Base-by-base conservation (phyloP, 1,140 invertebrate species). In the Sarcophaga peregrina region DNA sequence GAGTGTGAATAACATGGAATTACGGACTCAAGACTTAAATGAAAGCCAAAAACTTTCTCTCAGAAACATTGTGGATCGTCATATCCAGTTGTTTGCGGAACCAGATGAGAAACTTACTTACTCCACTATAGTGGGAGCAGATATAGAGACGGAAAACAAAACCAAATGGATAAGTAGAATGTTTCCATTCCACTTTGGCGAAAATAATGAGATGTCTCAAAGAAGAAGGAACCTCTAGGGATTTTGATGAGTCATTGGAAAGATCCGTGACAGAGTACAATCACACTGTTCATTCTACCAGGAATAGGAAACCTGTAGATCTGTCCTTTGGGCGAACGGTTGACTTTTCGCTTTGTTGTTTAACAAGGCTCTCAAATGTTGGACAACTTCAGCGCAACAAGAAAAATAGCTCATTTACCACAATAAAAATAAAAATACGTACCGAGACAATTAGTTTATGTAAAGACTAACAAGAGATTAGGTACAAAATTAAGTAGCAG, bases 231-330 rank as follows among this genome's bases (percentile, higher is more conserved):
- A 58, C n/a, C 6, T 68, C 25, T 6, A 48, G 48, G 7, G 17
- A 50, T 8, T 73, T 82, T 13, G 48, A 10, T 25, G 62, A 62
- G 5, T 17, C 17, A 15, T 17, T 76, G 20, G 45, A 54, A 25
- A 76, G 72, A 48, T 45, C 80, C 15, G n/a, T 82, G 3, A 48
- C n/a, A n/a, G 50, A 75, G 13, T 50, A 75, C 4, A 83, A 83
- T 8, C 50, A 46, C 54, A 52, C 50, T 46, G 20, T 74, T 78
- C 20, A 46, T 13, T 20, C 11, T 25, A 52, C 17, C 47, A 80
- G 52, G 92, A 93, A 62, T 25, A 76, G 46, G 15, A 76, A 25
- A 48, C 46, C 46, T 6, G 74, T 76, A 4, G 74, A 76, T 8
- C 5, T 47, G 6, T 76, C n/a, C 13, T 73, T 76, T 76, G 46